Conservation (phyloP, 2,797 vertebrate genomes). For the Trematomus bernacchii region DNA sequence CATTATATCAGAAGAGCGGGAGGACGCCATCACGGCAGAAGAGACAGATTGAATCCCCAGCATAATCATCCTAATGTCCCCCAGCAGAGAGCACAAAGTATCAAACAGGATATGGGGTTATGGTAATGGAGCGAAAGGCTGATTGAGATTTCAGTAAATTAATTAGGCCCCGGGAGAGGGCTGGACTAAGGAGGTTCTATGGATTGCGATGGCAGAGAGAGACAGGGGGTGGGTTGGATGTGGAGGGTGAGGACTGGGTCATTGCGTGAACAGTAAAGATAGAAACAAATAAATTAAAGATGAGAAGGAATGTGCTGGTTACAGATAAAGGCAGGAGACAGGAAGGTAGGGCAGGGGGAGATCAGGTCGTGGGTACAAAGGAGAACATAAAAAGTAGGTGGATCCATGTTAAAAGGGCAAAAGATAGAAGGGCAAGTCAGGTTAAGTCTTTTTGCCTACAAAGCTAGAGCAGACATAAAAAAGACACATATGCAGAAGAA, state of each 20-base stretch:
- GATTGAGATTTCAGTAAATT: slow-evolving; percentile 81
- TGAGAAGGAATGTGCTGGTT: not conserved
- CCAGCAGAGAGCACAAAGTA: slow-evolving; percentile 58
- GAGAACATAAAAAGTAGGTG: not conserved
- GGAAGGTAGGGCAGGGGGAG: not conserved
- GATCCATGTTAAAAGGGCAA: not conserved
- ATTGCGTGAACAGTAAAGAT: slow-evolving; percentile 18
- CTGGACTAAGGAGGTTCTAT: slow-evolving; percentile 57
- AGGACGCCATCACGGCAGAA: slow-evolving; percentile 1
- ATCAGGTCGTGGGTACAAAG: slow-evolving; percentile 11
- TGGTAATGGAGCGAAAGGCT: slow-evolving; percentile 68
- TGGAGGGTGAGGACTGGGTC: slow-evolving; percentile 38
- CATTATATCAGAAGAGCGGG: slow-evolving; percentile 49
- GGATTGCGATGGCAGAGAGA: slow-evolving; percentile 32
- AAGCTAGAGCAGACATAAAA: slow-evolving; percentile 2
- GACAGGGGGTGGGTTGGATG: slow-evolving; percentile 44
- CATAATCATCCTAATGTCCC: slow-evolving; percentile 72
- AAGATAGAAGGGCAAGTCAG: slow-evolving; percentile 4
- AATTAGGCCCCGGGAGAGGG: slow-evolving; percentile 77
- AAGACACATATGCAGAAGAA: slow-evolving; percentile 8
- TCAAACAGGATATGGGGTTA: slow-evolving; percentile 70
- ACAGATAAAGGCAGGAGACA: slow-evolving; percentile 9
- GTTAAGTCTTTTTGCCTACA: not conserved
- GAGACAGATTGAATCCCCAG: slow-evolving; percentile 49
- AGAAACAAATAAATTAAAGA: not conserved